Base-by-base conservation (phyloP, 2,888 invertebrate genomes). In the Drosophila longiperda region DNA sequence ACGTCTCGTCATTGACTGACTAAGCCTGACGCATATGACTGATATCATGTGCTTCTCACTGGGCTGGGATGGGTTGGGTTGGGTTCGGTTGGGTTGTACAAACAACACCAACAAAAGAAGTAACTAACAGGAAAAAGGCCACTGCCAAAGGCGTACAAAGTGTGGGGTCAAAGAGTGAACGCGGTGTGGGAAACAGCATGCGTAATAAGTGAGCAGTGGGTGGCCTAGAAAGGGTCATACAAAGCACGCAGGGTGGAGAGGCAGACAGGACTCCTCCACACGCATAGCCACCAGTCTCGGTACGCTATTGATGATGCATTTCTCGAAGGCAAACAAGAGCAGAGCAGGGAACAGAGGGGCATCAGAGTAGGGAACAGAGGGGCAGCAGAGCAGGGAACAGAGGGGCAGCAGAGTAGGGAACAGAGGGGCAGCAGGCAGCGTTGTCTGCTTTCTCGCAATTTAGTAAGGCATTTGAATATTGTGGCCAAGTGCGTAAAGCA, bases 251-350 rank as follows among this genome's bases (percentile, higher is more conserved):
- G 4, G 15, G 33, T 2, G 29, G 29, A 0, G 29, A 36, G 11
- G 26, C n/a, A 61, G 20, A 45, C 5, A 59, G 54, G 48, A 23
- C 42, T 26, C 38, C 48, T 57, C 20, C 57, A 38, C 26, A 53
- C 50, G 1, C 29, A 49, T 45, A 36, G 32, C n/a, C 26, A 26
- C 57, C 45, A 12, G 34, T 52, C 12, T 48, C 29, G 36, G n/a
- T 34, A 17, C 54, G 26, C 75, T 82, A 89, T 89, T 84, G 90
- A 84, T 89, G 90, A 84, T 90, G 90, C 87, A 87, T 82, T 89
- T 87, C 77, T 80, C 78, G 76, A 69, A 1, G 82, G 90, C 73
- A 85, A 76, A 71, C 75, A 66, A 68, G 65, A 65, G 66, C 55
- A 20, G 78, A 66, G 64, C 81, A 57, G 49, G 26, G 49, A 63